Percentiles rank a stretch among this genome's conserved stretches.
Evolutionary conservation across 2,113 vertebrate species (phyloP).

Genomic region (Anseranas semipalmata): DNA sequence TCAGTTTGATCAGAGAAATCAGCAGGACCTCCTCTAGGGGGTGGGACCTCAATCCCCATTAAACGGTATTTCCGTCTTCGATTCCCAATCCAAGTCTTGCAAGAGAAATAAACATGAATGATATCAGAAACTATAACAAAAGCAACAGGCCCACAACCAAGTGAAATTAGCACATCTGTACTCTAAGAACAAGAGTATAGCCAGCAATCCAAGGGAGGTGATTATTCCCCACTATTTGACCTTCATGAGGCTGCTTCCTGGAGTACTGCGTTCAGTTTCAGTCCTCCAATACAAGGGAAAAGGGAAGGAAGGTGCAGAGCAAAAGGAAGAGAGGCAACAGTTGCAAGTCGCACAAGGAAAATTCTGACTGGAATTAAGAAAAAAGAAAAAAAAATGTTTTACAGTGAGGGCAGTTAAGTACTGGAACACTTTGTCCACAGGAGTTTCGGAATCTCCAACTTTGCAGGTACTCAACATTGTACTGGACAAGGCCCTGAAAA

Average conservation of each 20-base stretch:
- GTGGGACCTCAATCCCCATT: constrained; percentile 97
- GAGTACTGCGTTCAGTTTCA: not conserved
- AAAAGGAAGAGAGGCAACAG: not conserved
- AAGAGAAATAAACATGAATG: constrained; percentile 72
- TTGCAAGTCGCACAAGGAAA: not conserved
- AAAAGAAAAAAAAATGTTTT: not conserved
- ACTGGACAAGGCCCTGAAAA: not conserved
- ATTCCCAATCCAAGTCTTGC: constrained; percentile 99
- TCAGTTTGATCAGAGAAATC: constrained; percentile 88
- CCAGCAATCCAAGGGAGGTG: not conserved
- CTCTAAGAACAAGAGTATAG: not conserved
- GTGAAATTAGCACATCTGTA: constrained; percentile 2
- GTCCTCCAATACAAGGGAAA: not conserved
- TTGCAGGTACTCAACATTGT: not conserved
- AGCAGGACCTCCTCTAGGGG: constrained; percentile 93
- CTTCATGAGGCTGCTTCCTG: not conserved
- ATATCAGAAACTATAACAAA: constrained; percentile 51
- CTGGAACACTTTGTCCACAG: not conserved
- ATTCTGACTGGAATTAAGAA: not conserved
- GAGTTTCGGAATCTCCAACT: not conserved
- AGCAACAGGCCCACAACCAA: constrained; percentile 49
- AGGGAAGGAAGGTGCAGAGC: not conserved
- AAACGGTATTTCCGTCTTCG: constrained; percentile 96
- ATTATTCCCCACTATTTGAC: not conserved
- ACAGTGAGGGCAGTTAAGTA: not conserved